Evolutionary conservation across 2,113 vertebrate species (phyloP).

Genomic region (Todiramphus chloris): DNA sequence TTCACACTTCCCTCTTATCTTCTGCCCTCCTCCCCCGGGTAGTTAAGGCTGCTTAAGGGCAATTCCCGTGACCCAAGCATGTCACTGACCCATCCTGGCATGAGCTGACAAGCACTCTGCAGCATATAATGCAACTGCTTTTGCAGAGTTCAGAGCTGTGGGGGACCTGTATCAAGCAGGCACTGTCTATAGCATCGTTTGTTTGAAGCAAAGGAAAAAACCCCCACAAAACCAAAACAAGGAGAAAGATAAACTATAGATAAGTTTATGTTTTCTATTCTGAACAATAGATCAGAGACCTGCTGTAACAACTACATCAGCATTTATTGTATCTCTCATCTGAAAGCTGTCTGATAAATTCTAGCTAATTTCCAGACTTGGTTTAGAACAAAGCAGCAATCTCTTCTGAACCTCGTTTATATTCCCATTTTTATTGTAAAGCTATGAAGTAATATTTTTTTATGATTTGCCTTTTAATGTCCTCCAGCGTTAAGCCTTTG

Average conservation of each 20-base stretch:
- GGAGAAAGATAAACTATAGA: neutral
- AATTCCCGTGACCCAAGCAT: neutral
- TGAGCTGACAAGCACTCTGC: neutral
- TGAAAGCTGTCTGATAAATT: slow-evolving; percentile 6
- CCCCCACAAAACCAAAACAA: too few species aligned
- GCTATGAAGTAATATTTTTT: neutral
- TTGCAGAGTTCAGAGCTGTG: neutral
- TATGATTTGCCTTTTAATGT: slow-evolving; percentile 1
- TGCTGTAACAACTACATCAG: neutral
- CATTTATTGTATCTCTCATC: neutral
- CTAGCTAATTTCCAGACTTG: neutral
- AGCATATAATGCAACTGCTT: neutral
- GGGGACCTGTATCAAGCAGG: neutral
- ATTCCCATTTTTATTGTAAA: neutral
- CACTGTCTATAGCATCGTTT: neutral
- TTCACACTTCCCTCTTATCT: neutral
- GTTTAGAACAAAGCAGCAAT: neutral
- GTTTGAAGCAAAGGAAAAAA: neutral
- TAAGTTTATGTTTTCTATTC: neutral
- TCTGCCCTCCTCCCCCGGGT: neutral
- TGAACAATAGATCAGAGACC: neutral
- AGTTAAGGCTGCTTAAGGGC: neutral
- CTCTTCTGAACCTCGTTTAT: neutral
- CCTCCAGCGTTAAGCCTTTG: neutral
- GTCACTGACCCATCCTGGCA: neutral